Base-by-base conservation (phyloP, 1,140 invertebrate species). In the Pogonomyrmex barbatus region DNA sequence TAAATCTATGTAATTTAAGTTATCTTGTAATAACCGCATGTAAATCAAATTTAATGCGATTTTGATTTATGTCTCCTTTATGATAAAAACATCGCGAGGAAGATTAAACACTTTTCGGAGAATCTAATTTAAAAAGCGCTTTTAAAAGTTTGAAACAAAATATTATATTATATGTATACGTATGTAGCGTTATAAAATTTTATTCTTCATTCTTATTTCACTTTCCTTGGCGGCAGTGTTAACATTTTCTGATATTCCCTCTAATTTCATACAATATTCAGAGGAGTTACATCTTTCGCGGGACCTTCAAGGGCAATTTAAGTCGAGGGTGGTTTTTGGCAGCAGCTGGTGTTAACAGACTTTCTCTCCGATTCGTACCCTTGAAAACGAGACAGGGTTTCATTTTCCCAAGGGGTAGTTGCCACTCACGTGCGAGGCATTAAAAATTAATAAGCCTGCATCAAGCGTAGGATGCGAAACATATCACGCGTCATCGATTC, bases 261-360 rank as follows among this genome's bases (percentile, higher is more conserved):
- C 17, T 52, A 67, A 71, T 76, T 67, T 75, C 78, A 73, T 88
- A 70, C 42, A 83, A 82, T 78, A 77, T 87, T 87, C 62, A 82
- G 17, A 24, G 6, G 36, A 24, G 14, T 5, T 45, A 33, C 30
- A 75, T 63, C 82, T 79, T 76, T 83, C 30, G 47, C 36, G 33
- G 47, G 24, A 24, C 50, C 62, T 88, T 88, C 78, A 52, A 70
- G 79, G 63, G 54, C 54, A 60, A 68, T 76, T 50, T 63, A 50
- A 73, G 45, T 24, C 2, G 39, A 75, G 52, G 42, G 86, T 78
- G 58, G 87, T 86, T 79, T 89, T 89, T 84, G 78, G 68, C 75
- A 91, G 85, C 90, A 91, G 77, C 86, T 86, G 86, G 86, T 88
- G 88, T 91, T 87, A 89, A 91, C 90, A 85, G 77, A 63, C 45